phyloP scores from a whole-genome alignment of 2,888 invertebrate genomes.

The Salpingus planirostris region DNA sequence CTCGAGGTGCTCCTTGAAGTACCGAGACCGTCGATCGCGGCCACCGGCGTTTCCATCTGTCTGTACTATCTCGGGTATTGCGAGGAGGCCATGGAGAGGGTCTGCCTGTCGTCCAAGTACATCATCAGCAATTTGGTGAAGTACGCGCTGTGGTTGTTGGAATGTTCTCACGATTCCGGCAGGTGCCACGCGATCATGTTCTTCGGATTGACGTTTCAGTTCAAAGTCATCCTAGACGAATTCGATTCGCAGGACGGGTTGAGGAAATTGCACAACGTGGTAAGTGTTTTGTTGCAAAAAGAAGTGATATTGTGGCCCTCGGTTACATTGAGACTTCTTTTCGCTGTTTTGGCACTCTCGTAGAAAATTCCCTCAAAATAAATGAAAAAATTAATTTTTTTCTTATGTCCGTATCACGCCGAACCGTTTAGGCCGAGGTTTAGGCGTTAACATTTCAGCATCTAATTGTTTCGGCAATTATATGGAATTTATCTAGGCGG shows the following conservation, averaged over 20 bases:
- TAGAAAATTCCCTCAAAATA: background rate
- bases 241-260: slow-evolving; percentile 93
- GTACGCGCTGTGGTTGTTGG: slow-evolving; percentile 91
- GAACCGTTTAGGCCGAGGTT: too few species aligned
- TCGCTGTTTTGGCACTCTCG: too few species aligned
- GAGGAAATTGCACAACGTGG: slow-evolving; percentile 87
- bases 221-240: slow-evolving; percentile 84
- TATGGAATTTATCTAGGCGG: too few species aligned
- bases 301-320: too few species aligned
- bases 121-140: slow-evolving; percentile 70
- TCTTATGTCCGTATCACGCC: background rate
- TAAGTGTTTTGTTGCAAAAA: too few species aligned
- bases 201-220: slow-evolving; percentile 90
- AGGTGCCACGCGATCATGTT: slow-evolving; percentile 98
- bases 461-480: too few species aligned
- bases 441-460: too few species aligned
- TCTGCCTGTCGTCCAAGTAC: slow-evolving; percentile 75
- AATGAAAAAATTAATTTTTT: slow-evolving; percentile 1
- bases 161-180: slow-evolving; percentile 91
- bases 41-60: slow-evolving; percentile 93
- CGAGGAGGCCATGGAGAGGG: slow-evolving; percentile 95
- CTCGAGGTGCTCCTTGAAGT: slow-evolving; percentile 78
- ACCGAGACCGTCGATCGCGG: slow-evolving; percentile 87
- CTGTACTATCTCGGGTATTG: slow-evolving; percentile 95
- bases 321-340: too few species aligned